These are phyloP conservation scores for Rugalucina vietnamica DNA, from an alignment of 2,888 invertebrate species.

Conservation along the genomic window DNA sequence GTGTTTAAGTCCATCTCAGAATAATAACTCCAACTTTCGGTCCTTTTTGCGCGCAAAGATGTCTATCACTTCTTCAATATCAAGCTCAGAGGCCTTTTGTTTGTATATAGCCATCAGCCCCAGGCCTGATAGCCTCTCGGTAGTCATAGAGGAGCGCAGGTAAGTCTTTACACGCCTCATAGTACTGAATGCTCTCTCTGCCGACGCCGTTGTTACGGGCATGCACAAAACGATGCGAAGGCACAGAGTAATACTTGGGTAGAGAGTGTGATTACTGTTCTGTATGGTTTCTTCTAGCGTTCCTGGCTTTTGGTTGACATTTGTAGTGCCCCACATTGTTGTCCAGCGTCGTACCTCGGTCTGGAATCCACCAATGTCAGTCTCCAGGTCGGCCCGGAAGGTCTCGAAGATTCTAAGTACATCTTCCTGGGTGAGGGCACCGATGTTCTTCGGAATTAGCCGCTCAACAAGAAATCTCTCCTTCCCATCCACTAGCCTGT, in stretches of 20 bases:
- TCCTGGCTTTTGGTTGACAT: no score
- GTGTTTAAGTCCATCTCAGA: no score
- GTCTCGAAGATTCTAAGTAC: no score
- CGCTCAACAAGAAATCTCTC: conserved; percentile 29
- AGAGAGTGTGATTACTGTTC: no score
- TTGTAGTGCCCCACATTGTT: no score
- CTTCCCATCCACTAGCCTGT: conserved; percentile 27
- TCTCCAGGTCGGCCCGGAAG: no score
- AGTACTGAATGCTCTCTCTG: conserved; percentile 22
- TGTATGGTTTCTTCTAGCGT: no score
- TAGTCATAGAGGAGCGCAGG: conserved; percentile 19
- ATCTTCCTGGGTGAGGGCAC: no score
- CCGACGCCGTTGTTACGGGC: conserved; percentile 29
- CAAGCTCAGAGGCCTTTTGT: conserved; percentile 30
- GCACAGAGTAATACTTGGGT: no score
- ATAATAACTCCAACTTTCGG: background rate
- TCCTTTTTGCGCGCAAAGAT: conserved; percentile 9
- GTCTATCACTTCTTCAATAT: conserved; percentile 28
- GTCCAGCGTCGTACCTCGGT: no score
- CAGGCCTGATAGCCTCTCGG: conserved; percentile 11
- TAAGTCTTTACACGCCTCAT: conserved; percentile 30
- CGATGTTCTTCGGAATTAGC: conserved; percentile 14
- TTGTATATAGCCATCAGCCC: conserved; percentile 20
- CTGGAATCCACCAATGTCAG: no score
- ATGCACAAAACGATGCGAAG: conserved; percentile 40